A percentile compares a stretch with the other conserved stretches of the same genome.
These are phyloP conservation scores for Plebejus argus DNA, from an alignment of 2,888 invertebrate species.

Conservation along the genomic window DNA sequence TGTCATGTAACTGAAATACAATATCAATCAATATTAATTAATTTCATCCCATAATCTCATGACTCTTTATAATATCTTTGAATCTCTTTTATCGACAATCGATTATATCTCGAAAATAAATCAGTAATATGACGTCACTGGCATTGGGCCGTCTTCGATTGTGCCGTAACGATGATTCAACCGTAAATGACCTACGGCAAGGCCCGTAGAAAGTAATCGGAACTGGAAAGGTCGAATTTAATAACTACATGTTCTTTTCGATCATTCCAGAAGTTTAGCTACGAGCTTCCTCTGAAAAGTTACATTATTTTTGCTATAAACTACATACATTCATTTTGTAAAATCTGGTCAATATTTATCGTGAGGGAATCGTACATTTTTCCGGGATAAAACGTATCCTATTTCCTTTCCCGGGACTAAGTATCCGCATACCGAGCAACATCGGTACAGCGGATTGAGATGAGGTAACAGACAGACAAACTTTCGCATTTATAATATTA, in stretches of 20 bases:
- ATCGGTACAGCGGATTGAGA: no score
- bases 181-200: conserved; percentile 38
- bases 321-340: no score
- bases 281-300: neutral
- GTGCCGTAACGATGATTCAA: conserved; percentile 30
- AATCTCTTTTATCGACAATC: neutral
- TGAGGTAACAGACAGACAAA: no score
- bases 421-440: no score
- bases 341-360: no score
- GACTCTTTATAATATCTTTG: no score
- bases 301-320: neutral
- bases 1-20: neutral
- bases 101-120: neutral
- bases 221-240: conserved; percentile 51
- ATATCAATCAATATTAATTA: no score
- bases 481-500: no score
- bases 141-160: neutral
- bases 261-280: neutral
- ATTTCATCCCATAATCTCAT: neutral
- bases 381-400: no score
- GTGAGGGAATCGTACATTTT: no score
- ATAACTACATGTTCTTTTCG: neutral
- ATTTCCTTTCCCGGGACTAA: no score
- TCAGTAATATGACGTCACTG: neutral
- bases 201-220: conserved; percentile 42